Percentiles rank a stretch among this genome's conserved stretches.
These are phyloP conservation scores for Cygnus atratus DNA, from an alignment of 2,113 vertebrate genomes.

Conservation along the genomic window DNA sequence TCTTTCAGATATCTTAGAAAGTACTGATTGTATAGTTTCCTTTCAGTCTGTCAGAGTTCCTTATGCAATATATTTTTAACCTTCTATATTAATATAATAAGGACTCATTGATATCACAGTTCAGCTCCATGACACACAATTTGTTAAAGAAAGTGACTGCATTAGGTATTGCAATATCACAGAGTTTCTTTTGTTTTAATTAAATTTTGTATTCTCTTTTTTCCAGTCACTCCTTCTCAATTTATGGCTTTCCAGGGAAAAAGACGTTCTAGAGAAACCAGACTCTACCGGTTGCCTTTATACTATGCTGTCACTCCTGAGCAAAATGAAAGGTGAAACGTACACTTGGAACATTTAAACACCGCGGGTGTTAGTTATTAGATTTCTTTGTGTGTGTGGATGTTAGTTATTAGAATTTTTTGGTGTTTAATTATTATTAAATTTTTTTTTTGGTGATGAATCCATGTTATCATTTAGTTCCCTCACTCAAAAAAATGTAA, in stretches of 20 bases:
- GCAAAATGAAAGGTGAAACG: constrained; percentile 88
- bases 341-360: not conserved
- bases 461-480: not conserved
- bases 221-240: constrained; percentile 88
- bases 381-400: not conserved
- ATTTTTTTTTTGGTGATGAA: not conserved
- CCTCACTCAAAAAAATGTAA: not conserved
- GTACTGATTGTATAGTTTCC: not conserved
- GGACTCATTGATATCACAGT: not conserved
- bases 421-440: not conserved
- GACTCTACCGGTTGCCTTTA: constrained; percentile 83
- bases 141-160: not conserved
- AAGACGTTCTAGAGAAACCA: constrained; percentile 83
- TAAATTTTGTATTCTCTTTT: not conserved
- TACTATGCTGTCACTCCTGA: constrained; percentile 83
- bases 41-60: not conserved
- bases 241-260: constrained; percentile 93
- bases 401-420: no score
- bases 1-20: not conserved
- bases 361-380: not conserved
- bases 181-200: not conserved
- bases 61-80: not conserved
- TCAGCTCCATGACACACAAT: not conserved
- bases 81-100: not conserved
- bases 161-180: not conserved